Evolutionary conservation across 2,888 invertebrate species (phyloP).

Genomic region (Campoplex capitator): DNA sequence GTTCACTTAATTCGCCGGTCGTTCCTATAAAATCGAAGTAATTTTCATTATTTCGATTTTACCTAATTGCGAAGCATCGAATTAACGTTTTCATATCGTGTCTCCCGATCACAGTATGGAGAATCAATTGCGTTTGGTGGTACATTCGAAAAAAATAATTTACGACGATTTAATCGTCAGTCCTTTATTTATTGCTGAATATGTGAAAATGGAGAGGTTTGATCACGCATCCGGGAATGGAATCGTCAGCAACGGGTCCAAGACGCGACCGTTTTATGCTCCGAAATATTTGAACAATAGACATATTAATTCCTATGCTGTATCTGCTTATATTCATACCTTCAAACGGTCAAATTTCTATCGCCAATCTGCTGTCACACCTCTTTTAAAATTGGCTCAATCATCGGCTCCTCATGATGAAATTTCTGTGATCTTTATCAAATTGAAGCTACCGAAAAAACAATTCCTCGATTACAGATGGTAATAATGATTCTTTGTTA

Average conservation of each 20-base stretch:
- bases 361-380: conserved; percentile 72
- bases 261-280: conserved; percentile 43
- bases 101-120: conserved; percentile 27
- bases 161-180: conserved; percentile 76
- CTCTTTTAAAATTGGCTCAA: conserved; percentile 61
- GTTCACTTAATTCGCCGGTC: background rate
- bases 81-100: background rate
- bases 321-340: conserved; percentile 75
- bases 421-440: conserved; percentile 80
- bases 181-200: conserved; percentile 52
- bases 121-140: conserved; percentile 70
- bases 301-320: conserved; percentile 77
- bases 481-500: conserved; percentile 84
- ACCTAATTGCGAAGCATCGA: background rate
- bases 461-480: conserved; percentile 90
- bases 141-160: conserved; percentile 73
- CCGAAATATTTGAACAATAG: conserved; percentile 71
- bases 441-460: conserved; percentile 86
- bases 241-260: background rate
- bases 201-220: conserved; percentile 19
- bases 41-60: background rate
- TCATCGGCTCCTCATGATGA: background rate
- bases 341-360: conserved; percentile 75
- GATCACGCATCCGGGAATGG: background rate
- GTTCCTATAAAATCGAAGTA: background rate